Conservation (phyloP, 1,140 invertebrate genomes). For the Chironomus striatipennis region DNA sequence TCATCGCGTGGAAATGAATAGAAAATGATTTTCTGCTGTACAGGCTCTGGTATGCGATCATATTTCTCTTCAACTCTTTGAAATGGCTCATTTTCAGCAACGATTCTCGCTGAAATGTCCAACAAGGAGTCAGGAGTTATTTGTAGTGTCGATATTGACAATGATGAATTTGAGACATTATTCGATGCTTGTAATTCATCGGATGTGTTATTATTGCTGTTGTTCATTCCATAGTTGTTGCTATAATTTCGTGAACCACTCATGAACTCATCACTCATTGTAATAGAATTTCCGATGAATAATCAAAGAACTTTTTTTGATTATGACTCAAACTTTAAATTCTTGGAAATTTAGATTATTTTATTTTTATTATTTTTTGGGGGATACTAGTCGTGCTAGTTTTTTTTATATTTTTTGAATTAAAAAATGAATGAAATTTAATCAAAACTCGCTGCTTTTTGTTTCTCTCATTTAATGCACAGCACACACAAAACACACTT, state of each 20-base stretch:
- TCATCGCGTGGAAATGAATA: conserved; percentile 83
- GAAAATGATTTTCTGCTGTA: conserved; percentile 76
- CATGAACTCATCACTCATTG: conserved; percentile 19
- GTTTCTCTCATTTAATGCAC: not conserved
- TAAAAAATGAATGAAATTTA: not conserved
- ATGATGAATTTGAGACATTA: conserved; percentile 16
- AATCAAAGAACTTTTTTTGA: not conserved
- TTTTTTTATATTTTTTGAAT: too few species aligned
- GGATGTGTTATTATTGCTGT: not conserved
- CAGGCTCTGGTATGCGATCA: conserved; percentile 77
- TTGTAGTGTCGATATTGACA: not conserved
- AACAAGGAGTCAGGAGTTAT: conserved; percentile 53
- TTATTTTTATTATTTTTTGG: too few species aligned
- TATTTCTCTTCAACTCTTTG: conserved; percentile 78
- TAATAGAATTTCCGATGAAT: conserved; percentile 18
- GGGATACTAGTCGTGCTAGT: not conserved
- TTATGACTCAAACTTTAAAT: not conserved
- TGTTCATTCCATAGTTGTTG: not conserved
- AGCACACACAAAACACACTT: conserved; percentile 12
- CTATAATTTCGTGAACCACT: not conserved
- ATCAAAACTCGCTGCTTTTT: not conserved
- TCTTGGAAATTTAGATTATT: not conserved
- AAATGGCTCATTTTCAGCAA: conserved; percentile 75
- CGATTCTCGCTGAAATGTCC: conserved; percentile 73
- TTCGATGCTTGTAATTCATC: not conserved